Evolutionary conservation across 2,113 vertebrate genomes (phyloP).

Genomic region (Lampris megalopsis): DNA sequence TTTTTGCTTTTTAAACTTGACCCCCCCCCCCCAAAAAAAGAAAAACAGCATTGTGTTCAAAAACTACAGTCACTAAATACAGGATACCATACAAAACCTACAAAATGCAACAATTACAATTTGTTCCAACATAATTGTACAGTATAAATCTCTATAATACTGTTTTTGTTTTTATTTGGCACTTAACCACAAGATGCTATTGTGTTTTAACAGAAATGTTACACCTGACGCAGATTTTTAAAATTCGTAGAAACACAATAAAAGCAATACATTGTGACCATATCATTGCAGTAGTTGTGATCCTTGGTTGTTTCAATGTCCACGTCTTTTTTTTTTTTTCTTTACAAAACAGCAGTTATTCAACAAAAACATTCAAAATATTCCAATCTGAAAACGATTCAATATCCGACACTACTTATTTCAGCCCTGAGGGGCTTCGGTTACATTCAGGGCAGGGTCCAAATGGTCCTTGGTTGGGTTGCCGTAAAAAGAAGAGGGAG

Average conservation of each 20-base stretch:
- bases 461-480: not conserved
- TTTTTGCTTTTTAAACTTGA: slow-evolving; percentile 74
- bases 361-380: slow-evolving; percentile 66
- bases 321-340: slow-evolving; percentile 24
- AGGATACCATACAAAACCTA: slow-evolving; percentile 85
- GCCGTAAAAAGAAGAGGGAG: not conserved
- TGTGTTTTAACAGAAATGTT: slow-evolving; percentile 76
- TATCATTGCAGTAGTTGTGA: slow-evolving; percentile 71
- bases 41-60: slow-evolving; percentile 75
- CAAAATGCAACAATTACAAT: slow-evolving; percentile 85
- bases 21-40: slow-evolving; percentile 26
- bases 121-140: slow-evolving; percentile 82
- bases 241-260: slow-evolving; percentile 55
- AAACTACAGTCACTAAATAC: slow-evolving; percentile 82
- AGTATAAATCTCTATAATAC: slow-evolving; percentile 86
- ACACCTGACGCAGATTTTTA: slow-evolving; percentile 55
- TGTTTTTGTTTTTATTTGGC: slow-evolving; percentile 83
- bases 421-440: slow-evolving; percentile 28
- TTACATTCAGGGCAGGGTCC: slow-evolving; percentile 38
- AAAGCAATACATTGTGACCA: slow-evolving; percentile 69
- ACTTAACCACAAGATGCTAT: slow-evolving; percentile 80
- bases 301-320: slow-evolving; percentile 57
- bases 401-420: slow-evolving; percentile 43
- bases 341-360: slow-evolving; percentile 72
- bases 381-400: slow-evolving; percentile 50